Conservation (phyloP, 1,140 invertebrate species). For the Lepidurus packardi region DNA sequence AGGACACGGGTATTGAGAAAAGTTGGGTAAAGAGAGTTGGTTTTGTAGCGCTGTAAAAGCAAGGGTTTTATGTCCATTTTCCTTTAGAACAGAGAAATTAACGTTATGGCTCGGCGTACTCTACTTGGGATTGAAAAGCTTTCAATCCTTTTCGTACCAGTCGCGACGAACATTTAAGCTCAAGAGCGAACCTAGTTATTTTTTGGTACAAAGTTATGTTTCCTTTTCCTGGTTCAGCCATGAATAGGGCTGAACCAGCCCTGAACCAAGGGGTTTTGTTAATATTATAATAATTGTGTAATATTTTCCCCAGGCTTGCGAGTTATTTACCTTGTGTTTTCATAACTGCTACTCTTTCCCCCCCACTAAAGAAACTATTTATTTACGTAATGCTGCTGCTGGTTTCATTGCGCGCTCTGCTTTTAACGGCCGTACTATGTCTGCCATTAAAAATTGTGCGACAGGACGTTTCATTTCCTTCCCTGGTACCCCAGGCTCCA, state of each 20-base stretch:
- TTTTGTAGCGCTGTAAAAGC: slow-evolving; percentile 5
- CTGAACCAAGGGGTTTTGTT: not conserved
- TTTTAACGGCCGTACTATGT: not conserved
- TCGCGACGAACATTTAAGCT: not conserved
- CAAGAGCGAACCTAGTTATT: not conserved
- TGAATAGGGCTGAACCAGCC: not conserved
- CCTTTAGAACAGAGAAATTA: slow-evolving; percentile 8
- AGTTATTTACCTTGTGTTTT: not conserved
- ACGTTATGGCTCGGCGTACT: not conserved
- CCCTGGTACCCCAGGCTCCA: too few relatives aligned
- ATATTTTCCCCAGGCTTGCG: not conserved
- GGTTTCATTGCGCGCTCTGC: not conserved
- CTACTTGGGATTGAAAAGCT: not conserved
- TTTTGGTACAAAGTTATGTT: not conserved
- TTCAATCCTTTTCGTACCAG: slow-evolving; percentile 15
- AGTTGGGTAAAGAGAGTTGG: slow-evolving; percentile 1
- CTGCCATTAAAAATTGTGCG: too few relatives aligned
- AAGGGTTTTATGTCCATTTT: not conserved
- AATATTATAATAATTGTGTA: not conserved
- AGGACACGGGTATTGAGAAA: not conserved
- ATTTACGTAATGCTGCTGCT: not conserved
- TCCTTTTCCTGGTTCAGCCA: not conserved
- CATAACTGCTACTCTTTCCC: too few relatives aligned
- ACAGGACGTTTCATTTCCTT: too few relatives aligned
- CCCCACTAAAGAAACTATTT: too few relatives aligned